phyloP scores from a whole-genome alignment of 1,140 invertebrate genomes.

The Drosophila subpulchrella region DNA sequence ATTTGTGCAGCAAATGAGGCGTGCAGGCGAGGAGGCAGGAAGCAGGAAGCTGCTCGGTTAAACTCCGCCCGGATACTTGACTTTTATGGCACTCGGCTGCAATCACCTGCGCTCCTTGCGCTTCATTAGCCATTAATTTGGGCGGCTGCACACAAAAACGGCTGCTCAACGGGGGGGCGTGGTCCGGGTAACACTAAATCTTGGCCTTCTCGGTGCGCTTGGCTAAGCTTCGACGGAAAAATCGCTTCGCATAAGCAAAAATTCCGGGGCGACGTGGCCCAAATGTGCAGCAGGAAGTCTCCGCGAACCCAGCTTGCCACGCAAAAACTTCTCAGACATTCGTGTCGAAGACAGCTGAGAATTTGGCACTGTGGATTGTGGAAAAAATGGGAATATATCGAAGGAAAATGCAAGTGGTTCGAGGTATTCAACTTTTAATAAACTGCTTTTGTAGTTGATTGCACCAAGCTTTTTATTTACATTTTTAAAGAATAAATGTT shows the following conservation, averaged over 20 bases:
- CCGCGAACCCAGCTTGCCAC: conserved; percentile 5
- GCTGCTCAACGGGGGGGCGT: conserved; percentile 16
- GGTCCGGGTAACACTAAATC: conserved; percentile 44
- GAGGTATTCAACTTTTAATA: background rate
- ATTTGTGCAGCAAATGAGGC: conserved; percentile 70
- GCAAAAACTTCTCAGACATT: conserved; percentile 18
- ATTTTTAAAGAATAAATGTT: too few species aligned
- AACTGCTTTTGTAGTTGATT: background rate
- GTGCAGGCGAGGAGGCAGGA: conserved; percentile 22
- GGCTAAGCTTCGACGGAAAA: conserved; percentile 42
- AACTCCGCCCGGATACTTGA: conserved; percentile 54
- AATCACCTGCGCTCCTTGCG: conserved; percentile 37
- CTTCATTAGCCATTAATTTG: conserved; percentile 79
- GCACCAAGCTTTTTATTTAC: too few species aligned
- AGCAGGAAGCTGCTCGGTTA: conserved; percentile 20
- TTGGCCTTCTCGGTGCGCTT: conserved; percentile 35
- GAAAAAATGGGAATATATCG: background rate
- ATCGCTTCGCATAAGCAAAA: conserved; percentile 48
- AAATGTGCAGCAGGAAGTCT: conserved; percentile 44
- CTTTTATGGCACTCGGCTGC: conserved; percentile 58
- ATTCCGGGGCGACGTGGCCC: conserved; percentile 24
- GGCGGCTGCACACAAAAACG: conserved; percentile 34
- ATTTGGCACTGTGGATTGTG: background rate
- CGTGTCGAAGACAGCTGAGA: conserved; percentile 4
- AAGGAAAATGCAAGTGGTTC: background rate